Conservation (phyloP, 1,140 invertebrate genomes). For the Vanessa atalanta region DNA sequence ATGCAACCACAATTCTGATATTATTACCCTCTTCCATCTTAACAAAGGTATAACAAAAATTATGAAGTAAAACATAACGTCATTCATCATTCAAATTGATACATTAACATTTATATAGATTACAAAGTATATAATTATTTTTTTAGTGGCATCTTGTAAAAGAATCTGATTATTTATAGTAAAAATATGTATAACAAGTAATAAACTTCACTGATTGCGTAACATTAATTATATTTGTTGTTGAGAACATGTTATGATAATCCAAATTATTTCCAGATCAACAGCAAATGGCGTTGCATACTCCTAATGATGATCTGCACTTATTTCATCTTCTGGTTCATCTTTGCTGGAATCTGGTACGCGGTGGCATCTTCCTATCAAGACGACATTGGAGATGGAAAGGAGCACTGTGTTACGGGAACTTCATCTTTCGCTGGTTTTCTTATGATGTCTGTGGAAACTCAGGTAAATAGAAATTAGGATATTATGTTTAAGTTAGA, state of each 20-base stretch:
- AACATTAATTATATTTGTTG: too few species aligned
- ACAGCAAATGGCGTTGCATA: constrained; percentile 83
- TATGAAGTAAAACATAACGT: too few species aligned
- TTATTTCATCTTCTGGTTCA: constrained; percentile 81
- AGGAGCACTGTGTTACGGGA: constrained; percentile 77
- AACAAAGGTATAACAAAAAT: too few species aligned
- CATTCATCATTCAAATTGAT: too few species aligned
- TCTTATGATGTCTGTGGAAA: constrained; percentile 83
- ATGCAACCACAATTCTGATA: too few species aligned
- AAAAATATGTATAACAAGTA: too few species aligned
- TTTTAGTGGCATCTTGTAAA: too few species aligned
- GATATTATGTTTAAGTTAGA: neutral
- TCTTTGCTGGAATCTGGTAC: constrained; percentile 81
- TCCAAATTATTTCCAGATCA: constrained; percentile 66
- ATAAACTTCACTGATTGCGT: too few species aligned
- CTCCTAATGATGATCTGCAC: constrained; percentile 78
- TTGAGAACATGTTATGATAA: neutral
- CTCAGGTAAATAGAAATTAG: constrained; percentile 68
- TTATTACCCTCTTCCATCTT: too few species aligned
- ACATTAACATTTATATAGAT: too few species aligned
- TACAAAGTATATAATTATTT: too few species aligned
- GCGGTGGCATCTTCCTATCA: constrained; percentile 76
- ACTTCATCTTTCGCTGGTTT: constrained; percentile 81
- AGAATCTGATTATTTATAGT: too few species aligned
- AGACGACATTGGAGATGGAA: constrained; percentile 77